Evolutionary conservation across 2,888 invertebrate species (phyloP), one percentile per base, ranked within the genome.

Genomic region (Tinea pellionella): DNA sequence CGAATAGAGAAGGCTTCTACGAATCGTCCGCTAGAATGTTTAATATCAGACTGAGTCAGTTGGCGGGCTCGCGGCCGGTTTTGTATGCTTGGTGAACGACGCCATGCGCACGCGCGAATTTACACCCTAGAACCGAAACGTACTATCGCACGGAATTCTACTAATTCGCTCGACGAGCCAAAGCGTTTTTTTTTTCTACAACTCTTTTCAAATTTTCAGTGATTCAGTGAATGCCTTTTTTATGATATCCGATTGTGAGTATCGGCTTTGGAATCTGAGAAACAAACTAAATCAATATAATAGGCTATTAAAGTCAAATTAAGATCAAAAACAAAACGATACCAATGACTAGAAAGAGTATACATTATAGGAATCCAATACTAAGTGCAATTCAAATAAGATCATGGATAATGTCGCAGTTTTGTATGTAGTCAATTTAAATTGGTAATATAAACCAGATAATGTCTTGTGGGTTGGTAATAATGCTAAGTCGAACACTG

Each of bases 41-140:
- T 78, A 71, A 79, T 84, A 85, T 83, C 81, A 80, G 75, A 87
- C 87, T 87, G 86, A 86, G 80, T 81, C 78, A 81, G 78, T 76
- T 72, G 69, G 74, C 79, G 78, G 71, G 74, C 67, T 72, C 67
- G 74, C 74, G 71, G 78, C 81, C 72, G 79, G 86, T 87, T 87
- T 85, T 87, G 87, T 86, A 81, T 68, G 71, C 77, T 71, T 70
- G 70, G 67, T 65, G 68, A 73, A 74, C 43, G 71, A 66, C 66
- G 70, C 70, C 64, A 65, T 73, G 84, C 86, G 85, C 86, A 83
- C 74, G 86, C 86, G 86, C 83, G 69, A 71, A 73, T 64, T 60
- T 2, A 15, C 15, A 13, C 60, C 63, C 59, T 68, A 66, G 58
- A 65, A 64, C 60, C 70, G 60, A 74, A 82, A 78, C 63, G 81